Base-by-base conservation (phyloP, 2,888 invertebrate species). In the Lithodes maja region DNA sequence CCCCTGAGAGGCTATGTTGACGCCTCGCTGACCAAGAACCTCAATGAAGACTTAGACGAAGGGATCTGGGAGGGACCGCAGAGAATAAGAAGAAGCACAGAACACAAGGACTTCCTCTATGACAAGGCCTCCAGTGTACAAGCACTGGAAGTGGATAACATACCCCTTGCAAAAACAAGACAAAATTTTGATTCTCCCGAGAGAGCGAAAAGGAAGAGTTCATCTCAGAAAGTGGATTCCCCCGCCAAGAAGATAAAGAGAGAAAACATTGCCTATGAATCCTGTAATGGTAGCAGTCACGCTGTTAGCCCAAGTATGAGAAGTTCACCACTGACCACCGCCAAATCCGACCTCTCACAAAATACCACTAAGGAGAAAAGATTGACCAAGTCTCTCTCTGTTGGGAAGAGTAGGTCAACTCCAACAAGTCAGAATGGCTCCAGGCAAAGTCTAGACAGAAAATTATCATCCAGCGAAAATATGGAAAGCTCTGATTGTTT, bases 21-120 rank as follows among this genome's bases (percentile, higher is more conserved):
- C 33, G 68, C 83, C 50, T 50, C 17, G 7, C 7, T 17, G 33
- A 9, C 49, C 7, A 52, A n/a, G 15, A n/a, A n/a, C 68, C 83
- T 52, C 52, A 9, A 52, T 71, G 61, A 75, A 3, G 75, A 75
- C 49, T 15, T 50, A 74, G 85, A 74, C 9, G 85, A 85, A n/a
- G 68, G 5, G 50, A 85, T 15, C 50, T 69, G 49, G 15, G 89
- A 85, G 50, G 74, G 89, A 55, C 89, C 89, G 52, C 82, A 77
- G 5, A 85, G 89, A 82, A 55, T 82, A 68, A 68, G 85, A 52
- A 80, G 82, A 3, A 79, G 55, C 78, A 53, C 82, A 52, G 89
- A 89, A 54, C 85, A 85, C 7, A 85, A 89, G 71, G 89, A 89
- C 61, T 89, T 89, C 77, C 77, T 89, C 5, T 89, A 89, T 77